These are phyloP conservation scores for Oscheius sp. DNA, from an alignment of 2,888 invertebrate species.

Conservation along the genomic window DNA sequence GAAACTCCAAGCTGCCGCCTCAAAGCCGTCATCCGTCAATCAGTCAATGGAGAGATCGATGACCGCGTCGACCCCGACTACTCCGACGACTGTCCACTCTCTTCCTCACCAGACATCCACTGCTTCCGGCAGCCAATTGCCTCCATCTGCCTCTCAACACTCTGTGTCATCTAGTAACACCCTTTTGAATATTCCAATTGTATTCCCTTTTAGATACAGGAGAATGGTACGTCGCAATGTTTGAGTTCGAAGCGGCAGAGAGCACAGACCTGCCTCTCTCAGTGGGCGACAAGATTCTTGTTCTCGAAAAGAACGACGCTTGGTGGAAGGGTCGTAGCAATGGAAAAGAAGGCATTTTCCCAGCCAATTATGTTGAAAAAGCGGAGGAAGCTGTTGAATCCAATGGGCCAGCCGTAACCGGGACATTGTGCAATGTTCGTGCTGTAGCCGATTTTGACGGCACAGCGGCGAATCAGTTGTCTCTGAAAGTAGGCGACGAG, in stretches of 20 bases:
- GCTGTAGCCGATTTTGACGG: slow-evolving; percentile 77
- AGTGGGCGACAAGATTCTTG: slow-evolving; percentile 54
- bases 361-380: slow-evolving; percentile 88
- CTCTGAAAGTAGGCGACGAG: slow-evolving; percentile 88
- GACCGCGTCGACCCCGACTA: slow-evolving; percentile 14
- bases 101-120: slow-evolving; percentile 13
- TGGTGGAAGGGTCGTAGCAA: slow-evolving; percentile 92
- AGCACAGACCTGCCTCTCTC: slow-evolving; percentile 83
- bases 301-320: slow-evolving; percentile 83
- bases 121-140: not conserved
- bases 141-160: slow-evolving; percentile 23
- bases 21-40: slow-evolving; percentile 16
- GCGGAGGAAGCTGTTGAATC: not conserved
- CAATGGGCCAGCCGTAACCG: not conserved
- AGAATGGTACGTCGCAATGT: slow-evolving; percentile 83
- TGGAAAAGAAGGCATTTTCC: slow-evolving; percentile 89
- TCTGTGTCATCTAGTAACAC: slow-evolving; percentile 1
- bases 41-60: slow-evolving; percentile 26
- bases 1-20: slow-evolving; percentile 50
- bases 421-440: slow-evolving; percentile 40
- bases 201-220: slow-evolving; percentile 29
- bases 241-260: slow-evolving; percentile 89
- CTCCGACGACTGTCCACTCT: slow-evolving; percentile 11
- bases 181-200: not conserved
- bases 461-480: slow-evolving; percentile 89